Conservation (phyloP, 2,888 invertebrate genomes). For the Ornithoptera priamus region DNA sequence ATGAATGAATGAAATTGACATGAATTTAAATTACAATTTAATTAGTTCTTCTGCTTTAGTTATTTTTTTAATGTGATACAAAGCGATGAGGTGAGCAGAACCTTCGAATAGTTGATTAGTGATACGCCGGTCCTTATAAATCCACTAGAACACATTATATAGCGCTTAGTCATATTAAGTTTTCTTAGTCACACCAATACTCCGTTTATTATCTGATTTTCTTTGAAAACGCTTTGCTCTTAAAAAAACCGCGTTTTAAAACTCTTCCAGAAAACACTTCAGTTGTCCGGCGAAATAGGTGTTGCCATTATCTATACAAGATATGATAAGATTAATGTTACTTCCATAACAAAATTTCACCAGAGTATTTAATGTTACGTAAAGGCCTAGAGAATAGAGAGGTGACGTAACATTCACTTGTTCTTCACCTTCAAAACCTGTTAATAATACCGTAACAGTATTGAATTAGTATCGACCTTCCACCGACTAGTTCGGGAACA, state of each 20-base stretch:
- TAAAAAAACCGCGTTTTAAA: no score
- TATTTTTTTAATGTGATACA: no score
- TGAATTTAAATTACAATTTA: background rate
- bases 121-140: no score
- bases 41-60: background rate
- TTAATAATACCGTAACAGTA: slow-evolving; percentile 1
- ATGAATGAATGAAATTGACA: background rate
- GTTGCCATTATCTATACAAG: no score
- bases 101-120: no score
- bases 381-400: background rate
- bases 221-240: no score
- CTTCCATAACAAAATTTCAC: background rate
- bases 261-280: no score
- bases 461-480: background rate
- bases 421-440: slow-evolving; percentile 4
- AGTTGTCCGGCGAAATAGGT: background rate
- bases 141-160: no score
- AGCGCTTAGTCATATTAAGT: no score
- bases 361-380: background rate
- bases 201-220: no score
- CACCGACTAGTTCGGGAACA: background rate
- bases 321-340: background rate
- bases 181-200: no score
- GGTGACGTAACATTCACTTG: background rate
- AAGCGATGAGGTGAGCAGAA: no score